phyloP scores from a whole-genome alignment of 2,797 vertebrate genomes.

The Diplodus sargus region DNA sequence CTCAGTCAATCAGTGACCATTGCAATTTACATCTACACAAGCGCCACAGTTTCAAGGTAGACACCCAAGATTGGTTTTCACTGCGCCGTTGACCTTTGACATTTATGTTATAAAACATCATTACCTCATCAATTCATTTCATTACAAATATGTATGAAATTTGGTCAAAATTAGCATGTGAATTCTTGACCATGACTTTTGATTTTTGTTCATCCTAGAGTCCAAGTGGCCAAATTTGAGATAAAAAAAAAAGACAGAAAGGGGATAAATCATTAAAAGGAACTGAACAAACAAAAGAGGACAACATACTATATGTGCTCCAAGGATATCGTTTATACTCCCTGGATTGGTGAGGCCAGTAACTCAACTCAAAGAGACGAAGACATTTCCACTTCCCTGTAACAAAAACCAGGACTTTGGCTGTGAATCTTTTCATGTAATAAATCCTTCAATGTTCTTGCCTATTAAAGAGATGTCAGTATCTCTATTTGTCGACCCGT shows the following conservation, averaged over 20 bases:
- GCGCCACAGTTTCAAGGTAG: too few relatives aligned
- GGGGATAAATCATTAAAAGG: constrained; percentile 34
- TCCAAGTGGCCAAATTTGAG: too few relatives aligned
- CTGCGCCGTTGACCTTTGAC: too few relatives aligned
- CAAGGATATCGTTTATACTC: constrained; percentile 67
- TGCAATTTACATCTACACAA: too few relatives aligned
- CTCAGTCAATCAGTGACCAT: too few relatives aligned
- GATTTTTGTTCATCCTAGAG: too few relatives aligned
- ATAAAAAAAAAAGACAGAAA: neutral
- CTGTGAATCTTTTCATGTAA: constrained; percentile 15
- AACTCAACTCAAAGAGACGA: constrained; percentile 14
- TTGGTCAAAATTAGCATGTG: too few relatives aligned
- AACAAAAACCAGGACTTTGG: constrained; percentile 35
- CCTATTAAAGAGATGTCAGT: constrained; percentile 42
- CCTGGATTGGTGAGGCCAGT: constrained; percentile 30
- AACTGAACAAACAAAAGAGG: constrained; percentile 41
- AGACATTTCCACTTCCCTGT: constrained; percentile 32
- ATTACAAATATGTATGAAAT: too few relatives aligned
- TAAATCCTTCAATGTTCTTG: constrained; percentile 39
- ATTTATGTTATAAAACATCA: too few relatives aligned
- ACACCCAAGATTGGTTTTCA: too few relatives aligned
- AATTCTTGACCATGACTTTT: too few relatives aligned
- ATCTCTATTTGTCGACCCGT: constrained; percentile 19
- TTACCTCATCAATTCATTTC: too few relatives aligned
- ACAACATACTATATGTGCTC: constrained; percentile 47